Base-by-base conservation (phyloP, 2,113 vertebrate species). In the Monopterus albus region DNA sequence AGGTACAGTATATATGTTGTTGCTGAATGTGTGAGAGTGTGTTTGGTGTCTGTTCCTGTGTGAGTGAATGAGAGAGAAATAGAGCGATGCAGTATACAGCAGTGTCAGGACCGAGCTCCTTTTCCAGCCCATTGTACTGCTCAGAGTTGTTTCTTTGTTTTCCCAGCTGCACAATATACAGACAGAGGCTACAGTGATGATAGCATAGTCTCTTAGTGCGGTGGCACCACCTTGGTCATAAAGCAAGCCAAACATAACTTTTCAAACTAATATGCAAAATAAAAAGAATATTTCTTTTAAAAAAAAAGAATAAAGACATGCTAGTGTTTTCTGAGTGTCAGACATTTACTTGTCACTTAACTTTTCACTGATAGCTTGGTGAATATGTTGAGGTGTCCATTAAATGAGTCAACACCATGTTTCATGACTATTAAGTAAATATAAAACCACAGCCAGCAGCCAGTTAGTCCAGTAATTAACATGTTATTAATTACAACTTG, bases 221-320 rank as follows among this genome's bases (percentile, higher is more conserved):
- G 45, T 23, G 17, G 56, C 62, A 52, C 78, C 66, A 56, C 51
- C 47, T 81, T 82, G 82, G 75, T 87, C 76, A 63, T 87, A 67
- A 82, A 83, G 62, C 63, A 89, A 92, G 89, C 88, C 88, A 91
- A 89, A 88, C 69, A 67, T 86, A 60, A 82, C 61, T 70, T 72
- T 72, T 75, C 73, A 77, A 77, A 85, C 71, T 77, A 85, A 89
- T 89, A 88, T 92, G 90, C 90, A 90, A 83, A 92, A 92, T 89
- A 88, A 91, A 91, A 82, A 7, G 6, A 66, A 46, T 43, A 63
- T 84, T 88, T 88, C 81, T 81, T 82, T 79, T 72, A 62, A 72
- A 42, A n/a, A 51, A 10, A 21, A 85, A 69, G 58, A 7, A 21
- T 20, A 84, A 69, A 59, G 67, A 40, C n/a, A 53, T 43, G 50